Evolutionary conservation across 2,888 invertebrate species (phyloP).

Genomic region (Campoplex capitator): DNA sequence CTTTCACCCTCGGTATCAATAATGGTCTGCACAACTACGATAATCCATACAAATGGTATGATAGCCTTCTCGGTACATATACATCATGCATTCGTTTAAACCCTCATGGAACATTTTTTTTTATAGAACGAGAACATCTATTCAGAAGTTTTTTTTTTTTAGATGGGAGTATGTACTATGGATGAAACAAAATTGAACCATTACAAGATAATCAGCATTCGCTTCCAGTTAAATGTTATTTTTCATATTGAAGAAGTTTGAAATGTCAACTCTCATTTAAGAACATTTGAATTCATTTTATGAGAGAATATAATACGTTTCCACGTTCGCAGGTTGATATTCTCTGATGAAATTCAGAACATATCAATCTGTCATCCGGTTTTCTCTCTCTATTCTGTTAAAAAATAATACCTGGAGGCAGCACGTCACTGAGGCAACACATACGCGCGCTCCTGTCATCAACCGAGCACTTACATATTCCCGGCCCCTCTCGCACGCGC

Average conservation of each 20-base stretch:
- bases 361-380: background rate
- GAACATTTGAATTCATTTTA: background rate
- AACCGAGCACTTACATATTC: too few relatives aligned
- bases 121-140: background rate
- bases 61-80: constrained; percentile 41
- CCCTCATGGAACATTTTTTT: background rate
- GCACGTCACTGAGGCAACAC: too few relatives aligned
- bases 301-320: too few relatives aligned
- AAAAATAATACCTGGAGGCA: too few relatives aligned
- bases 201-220: background rate
- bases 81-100: constrained; percentile 18
- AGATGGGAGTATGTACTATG: background rate
- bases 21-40: constrained; percentile 64
- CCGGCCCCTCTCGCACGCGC: too few relatives aligned
- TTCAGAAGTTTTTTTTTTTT: background rate
- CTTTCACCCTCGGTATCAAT: constrained; percentile 55
- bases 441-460: too few relatives aligned
- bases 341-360: background rate
- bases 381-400: too few relatives aligned
- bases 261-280: background rate
- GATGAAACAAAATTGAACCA: background rate
- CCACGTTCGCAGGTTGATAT: too few relatives aligned
- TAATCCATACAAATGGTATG: constrained; percentile 58
- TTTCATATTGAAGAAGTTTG: background rate
- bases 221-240: background rate